Conservation (phyloP, 2,797 vertebrate genomes). For the Coregonus ussuriensis region DNA sequence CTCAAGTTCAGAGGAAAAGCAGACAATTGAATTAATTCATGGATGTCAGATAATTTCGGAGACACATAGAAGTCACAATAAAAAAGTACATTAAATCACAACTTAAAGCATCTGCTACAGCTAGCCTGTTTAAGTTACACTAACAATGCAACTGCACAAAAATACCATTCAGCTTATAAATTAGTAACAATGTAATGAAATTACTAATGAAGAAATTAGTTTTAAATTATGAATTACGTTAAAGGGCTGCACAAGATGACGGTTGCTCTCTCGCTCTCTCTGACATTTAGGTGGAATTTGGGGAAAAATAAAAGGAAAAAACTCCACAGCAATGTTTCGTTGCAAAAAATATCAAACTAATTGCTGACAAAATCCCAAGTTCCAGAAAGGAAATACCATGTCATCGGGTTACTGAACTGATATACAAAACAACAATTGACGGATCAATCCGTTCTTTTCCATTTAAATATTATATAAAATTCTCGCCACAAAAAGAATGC, state of each 20-base stretch:
- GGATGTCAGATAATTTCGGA: conserved; percentile 38
- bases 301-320: neutral
- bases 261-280: conserved; percentile 11
- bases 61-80: neutral
- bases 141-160: conserved; percentile 34
- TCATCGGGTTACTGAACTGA: conserved; percentile 8
- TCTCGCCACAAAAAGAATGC: too few relatives aligned
- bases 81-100: conserved; percentile 33
- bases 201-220: conserved; percentile 67
- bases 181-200: conserved; percentile 61
- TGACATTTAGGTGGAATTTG: conserved; percentile 10
- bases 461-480: neutral
- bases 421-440: conserved; percentile 23
- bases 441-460: neutral
- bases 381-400: conserved; percentile 35
- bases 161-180: conserved; percentile 41
- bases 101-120: conserved; percentile 32
- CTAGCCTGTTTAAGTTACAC: conserved; percentile 16
- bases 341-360: neutral
- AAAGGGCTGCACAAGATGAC: conserved; percentile 62
- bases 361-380: conserved; percentile 38
- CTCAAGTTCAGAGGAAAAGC: conserved; percentile 51
- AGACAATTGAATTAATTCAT: conserved; percentile 53
- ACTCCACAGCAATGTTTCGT: conserved; percentile 16
- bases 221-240: conserved; percentile 65